phyloP scores from a whole-genome alignment of 2,113 vertebrate genomes.

The Ctenodactylus gundi region DNA sequence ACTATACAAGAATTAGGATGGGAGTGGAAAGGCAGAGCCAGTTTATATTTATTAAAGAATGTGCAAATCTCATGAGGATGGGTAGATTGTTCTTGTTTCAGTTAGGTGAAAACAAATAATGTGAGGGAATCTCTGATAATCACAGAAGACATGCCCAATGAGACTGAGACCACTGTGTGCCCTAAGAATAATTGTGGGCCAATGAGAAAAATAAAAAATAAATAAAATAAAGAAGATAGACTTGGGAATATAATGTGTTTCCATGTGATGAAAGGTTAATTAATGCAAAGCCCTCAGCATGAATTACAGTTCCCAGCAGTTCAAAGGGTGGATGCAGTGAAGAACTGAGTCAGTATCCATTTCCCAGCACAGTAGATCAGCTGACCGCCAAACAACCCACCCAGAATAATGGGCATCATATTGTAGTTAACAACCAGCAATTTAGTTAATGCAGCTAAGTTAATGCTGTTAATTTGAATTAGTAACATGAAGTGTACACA shows the following conservation, averaged over 20 bases:
- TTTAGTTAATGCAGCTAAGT: slow-evolving; percentile 62
- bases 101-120: slow-evolving; percentile 17
- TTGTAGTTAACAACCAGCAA: slow-evolving; percentile 45
- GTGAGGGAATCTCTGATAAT: not conserved
- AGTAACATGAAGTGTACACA: slow-evolving; percentile 53
- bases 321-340: not conserved
- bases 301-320: slow-evolving; percentile 5
- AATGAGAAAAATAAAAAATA: no score
- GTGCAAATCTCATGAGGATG: not conserved
- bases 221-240: not conserved
- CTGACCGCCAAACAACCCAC: slow-evolving; percentile 44
- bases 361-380: slow-evolving; percentile 44
- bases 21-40: not conserved
- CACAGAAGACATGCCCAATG: not conserved
- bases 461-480: slow-evolving; percentile 61
- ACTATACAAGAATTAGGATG: not conserved
- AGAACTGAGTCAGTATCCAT: slow-evolving; percentile 41
- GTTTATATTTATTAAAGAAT: not conserved
- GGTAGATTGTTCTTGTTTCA: slow-evolving; percentile 33
- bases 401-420: slow-evolving; percentile 22
- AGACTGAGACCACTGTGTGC: not conserved
- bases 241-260: not conserved
- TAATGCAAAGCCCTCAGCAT: not conserved
- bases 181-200: not conserved
- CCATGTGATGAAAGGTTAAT: not conserved